These are phyloP conservation scores for Tipula helvola DNA, from an alignment of 2,888 invertebrate genomes.

Conservation along the genomic window DNA sequence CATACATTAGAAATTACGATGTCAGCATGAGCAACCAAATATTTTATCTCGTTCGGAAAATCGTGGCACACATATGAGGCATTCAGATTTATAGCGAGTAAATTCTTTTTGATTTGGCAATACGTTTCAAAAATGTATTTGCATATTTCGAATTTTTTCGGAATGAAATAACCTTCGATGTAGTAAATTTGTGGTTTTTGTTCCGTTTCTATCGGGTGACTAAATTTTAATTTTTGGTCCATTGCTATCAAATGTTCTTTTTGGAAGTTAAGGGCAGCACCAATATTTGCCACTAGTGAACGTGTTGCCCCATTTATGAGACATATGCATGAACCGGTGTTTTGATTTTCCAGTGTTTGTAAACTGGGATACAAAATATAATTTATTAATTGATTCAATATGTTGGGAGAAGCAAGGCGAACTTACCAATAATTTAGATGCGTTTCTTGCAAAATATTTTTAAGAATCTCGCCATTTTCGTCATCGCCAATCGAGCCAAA, in stretches of 20 bases:
- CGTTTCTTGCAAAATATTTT: conserved; percentile 28
- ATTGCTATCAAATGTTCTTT: conserved; percentile 25
- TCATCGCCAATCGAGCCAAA: conserved; percentile 43
- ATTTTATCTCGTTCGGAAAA: conserved; percentile 31
- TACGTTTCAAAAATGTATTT: conserved; percentile 34
- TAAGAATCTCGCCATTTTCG: conserved; percentile 33
- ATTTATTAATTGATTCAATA: background rate
- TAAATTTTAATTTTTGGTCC: background rate
- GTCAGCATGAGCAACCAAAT: conserved; percentile 36
- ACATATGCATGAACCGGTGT: conserved; percentile 41
- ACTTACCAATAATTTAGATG: conserved; percentile 34
- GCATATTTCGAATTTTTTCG: conserved; percentile 36
- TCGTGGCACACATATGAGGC: conserved; percentile 40
- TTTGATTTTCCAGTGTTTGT: conserved; percentile 26
- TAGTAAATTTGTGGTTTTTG: conserved; percentile 36
- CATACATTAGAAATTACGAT: conserved; percentile 43
- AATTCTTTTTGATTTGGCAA: conserved; percentile 28
- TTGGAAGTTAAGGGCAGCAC: conserved; percentile 38
- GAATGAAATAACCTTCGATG: conserved; percentile 46
- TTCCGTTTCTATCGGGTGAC: conserved; percentile 19
- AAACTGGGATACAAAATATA: conserved; percentile 20
- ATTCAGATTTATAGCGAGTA: conserved; percentile 41
- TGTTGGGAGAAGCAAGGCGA: background rate
- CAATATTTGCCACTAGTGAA: conserved; percentile 41
- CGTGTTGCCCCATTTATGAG: conserved; percentile 36